Conservation (phyloP, 1,140 invertebrate genomes). For the Anastrepha obliqua region DNA sequence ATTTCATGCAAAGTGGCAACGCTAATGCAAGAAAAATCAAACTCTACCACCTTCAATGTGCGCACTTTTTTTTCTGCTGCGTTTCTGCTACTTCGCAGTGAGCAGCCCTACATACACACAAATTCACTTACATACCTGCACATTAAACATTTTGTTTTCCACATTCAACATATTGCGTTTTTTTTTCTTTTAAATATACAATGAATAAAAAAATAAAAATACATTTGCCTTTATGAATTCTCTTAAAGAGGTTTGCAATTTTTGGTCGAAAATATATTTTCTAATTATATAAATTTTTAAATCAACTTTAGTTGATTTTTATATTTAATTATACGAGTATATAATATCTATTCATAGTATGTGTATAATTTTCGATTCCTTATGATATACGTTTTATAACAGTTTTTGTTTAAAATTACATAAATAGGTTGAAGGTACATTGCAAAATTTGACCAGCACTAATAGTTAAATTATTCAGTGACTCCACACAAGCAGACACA, state of each 20-base stretch:
- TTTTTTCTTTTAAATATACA: background rate
- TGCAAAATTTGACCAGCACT: conserved; percentile 53
- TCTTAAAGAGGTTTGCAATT: background rate
- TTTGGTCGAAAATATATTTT: conserved; percentile 1
- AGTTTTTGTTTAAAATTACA: conserved; percentile 43
- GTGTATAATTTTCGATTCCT: conserved; percentile 40
- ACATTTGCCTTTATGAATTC: too few species aligned
- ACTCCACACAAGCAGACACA: background rate
- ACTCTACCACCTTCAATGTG: too few species aligned
- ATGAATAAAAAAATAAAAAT: too few species aligned
- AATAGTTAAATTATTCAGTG: conserved; percentile 51
- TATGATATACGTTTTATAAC: conserved; percentile 33
- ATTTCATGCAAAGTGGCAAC: background rate
- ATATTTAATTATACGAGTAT: background rate
- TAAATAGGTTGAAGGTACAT: conserved; percentile 51
- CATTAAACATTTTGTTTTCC: background rate
- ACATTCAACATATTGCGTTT: background rate
- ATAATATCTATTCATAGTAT: conserved; percentile 12
- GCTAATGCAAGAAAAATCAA: background rate
- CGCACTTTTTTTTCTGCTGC: background rate
- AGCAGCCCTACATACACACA: too few species aligned
- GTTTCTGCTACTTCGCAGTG: background rate
- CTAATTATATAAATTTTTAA: background rate
- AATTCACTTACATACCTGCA: background rate
- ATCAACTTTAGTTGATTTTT: background rate